phyloP scores from a whole-genome alignment of 2,888 invertebrate species.

The Drosophila lacicola region DNA sequence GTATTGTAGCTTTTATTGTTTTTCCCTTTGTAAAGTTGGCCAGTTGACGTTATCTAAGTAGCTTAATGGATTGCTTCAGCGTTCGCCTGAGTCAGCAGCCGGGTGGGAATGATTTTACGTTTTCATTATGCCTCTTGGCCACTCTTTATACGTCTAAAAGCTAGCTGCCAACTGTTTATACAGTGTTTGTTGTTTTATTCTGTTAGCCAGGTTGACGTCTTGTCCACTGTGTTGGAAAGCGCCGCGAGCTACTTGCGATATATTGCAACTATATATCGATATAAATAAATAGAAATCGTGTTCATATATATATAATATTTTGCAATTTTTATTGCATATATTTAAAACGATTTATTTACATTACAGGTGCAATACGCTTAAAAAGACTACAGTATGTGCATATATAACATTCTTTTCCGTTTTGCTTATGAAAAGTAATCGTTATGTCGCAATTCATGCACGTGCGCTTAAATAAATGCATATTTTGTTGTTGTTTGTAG shows the following conservation, averaged over 20 bases:
- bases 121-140: slow-evolving; percentile 24
- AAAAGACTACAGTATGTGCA: not conserved
- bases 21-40: slow-evolving; percentile 14
- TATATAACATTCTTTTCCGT: slow-evolving; percentile 1
- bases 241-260: slow-evolving; percentile 10
- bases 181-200: slow-evolving; percentile 46
- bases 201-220: slow-evolving; percentile 39
- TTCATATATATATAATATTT: not conserved
- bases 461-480: slow-evolving; percentile 59
- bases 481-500: slow-evolving; percentile 19
- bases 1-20: slow-evolving; percentile 20
- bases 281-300: not conserved
- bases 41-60: slow-evolving; percentile 31
- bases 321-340: slow-evolving; percentile 28
- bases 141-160: slow-evolving; percentile 24
- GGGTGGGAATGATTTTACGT: slow-evolving; percentile 28
- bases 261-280: slow-evolving; percentile 34
- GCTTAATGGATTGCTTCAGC: slow-evolving; percentile 28
- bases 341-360: slow-evolving; percentile 34
- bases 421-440: slow-evolving; percentile 12
- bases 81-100: slow-evolving; percentile 32
- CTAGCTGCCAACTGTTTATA: slow-evolving; percentile 70
- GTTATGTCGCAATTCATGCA: slow-evolving; percentile 7
- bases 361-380: slow-evolving; percentile 18
- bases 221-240: slow-evolving; percentile 41